Percentiles rank a stretch among this genome's conserved stretches.
phyloP scores from a whole-genome alignment of 2,888 invertebrate species.

The Coleophora flavipennella region DNA sequence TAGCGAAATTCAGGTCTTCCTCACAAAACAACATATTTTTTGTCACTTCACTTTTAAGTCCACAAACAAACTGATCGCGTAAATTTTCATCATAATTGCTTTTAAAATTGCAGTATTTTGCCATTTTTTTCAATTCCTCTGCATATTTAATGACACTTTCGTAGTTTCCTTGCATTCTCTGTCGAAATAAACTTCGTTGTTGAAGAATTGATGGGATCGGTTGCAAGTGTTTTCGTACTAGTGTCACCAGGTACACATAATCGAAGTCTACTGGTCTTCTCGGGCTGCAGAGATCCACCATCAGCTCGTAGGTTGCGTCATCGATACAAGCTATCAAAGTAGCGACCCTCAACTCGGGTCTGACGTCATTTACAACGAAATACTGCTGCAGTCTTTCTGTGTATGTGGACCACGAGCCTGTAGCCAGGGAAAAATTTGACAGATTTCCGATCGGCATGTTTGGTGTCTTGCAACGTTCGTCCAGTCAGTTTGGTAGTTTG shows the following conservation, averaged over 20 bases:
- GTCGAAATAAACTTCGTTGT: constrained; percentile 2
- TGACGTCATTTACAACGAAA: constrained; percentile 5
- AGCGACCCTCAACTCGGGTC: not conserved
- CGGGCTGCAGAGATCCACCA: constrained; percentile 5
- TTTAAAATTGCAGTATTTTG: constrained; percentile 2
- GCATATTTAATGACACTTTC: constrained; percentile 2
- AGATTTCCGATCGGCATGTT: constrained; percentile 4
- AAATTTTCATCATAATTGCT: constrained; percentile 3
- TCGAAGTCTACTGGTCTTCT: constrained; percentile 1
- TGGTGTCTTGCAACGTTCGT: not conserved
- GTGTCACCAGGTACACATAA: constrained; percentile 1
- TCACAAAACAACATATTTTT: constrained; percentile 2
- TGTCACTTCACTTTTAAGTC: constrained; percentile 2
- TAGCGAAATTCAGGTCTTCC: not conserved
- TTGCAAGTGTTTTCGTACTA: constrained; percentile 4
- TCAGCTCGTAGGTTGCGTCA: constrained; percentile 4
- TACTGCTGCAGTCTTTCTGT: constrained; percentile 6
- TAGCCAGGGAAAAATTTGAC: not conserved
- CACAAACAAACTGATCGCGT: constrained; percentile 6
- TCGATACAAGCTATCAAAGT: constrained; percentile 4
- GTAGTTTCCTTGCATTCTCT: not conserved
- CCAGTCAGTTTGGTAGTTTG: not conserved
- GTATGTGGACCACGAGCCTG: constrained; percentile 3
- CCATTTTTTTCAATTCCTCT: constrained; percentile 1
- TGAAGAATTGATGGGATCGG: not conserved